Base-by-base conservation (phyloP, 30 jellyfish, hydroid and myxozoan species). In the Nemopilema nomurai region DNA sequence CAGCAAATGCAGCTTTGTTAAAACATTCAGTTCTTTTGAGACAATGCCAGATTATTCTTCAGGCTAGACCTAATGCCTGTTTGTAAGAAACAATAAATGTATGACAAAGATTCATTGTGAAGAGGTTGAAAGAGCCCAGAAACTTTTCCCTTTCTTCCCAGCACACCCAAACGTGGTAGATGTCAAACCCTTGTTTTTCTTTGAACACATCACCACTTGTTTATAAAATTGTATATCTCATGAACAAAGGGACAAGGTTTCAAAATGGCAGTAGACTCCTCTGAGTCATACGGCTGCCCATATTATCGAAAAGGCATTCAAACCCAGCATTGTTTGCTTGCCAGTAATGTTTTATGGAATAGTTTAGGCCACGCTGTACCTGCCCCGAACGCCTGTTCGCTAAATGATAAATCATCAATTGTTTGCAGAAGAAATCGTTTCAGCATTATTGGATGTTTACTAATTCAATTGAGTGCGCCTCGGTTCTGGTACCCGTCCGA, bases 401-500 rank as follows among this genome's bases (percentile, higher is more conserved):
- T 26, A 1, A 21, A 21, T 0, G 32, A 23, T 23, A 67, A 20
- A 23, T 23, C 30, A 67, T 28, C 76, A 67, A 23, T 28, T 67
- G 76, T 67, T 67, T 23, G 50, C 20, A 17, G 76, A 23, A 67
- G 31, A 67, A 67, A 28, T 67, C 76, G 4, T 67, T 16, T 67
- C 30, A 67, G 33, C 33, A 67, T 28, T 28, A 20, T 32, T 3
- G 76, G 32, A 22, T 76, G 86, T 76, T 50, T 76, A 76, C 57
- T 19, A 26, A 51, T 76, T 76, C 73, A 51, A 17, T 30, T 16
- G 78, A 31, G 9, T 0, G 24, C 23, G 41, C 66, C 52, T 67
- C 67, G 22, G 27, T 57, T 77, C 87, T 8, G 87, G 87, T 77
- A 77, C 87, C 87, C 26, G 87, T n/a, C 19, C 13, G 21, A 23